A percentile compares a stretch with the other conserved stretches of the same genome.
Conservation (phyloP, 2,797 vertebrate species). For the Micropoecilia bifurca region DNA sequence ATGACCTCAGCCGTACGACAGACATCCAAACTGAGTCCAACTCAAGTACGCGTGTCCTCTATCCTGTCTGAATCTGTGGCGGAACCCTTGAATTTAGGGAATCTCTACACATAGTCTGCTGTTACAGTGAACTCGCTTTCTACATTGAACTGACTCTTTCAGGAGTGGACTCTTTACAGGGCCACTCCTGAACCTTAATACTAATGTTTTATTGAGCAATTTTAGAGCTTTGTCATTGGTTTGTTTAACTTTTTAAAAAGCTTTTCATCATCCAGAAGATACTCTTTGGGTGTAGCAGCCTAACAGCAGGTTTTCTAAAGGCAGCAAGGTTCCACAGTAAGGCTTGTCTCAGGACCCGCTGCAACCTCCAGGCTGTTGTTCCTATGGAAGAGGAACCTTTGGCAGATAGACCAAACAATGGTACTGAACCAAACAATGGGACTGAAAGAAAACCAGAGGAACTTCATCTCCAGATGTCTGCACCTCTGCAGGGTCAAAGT, state of each 20-base stretch:
- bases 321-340: neutral
- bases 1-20: neutral
- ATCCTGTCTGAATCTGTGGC: neutral
- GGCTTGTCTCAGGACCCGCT: neutral
- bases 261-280: neutral
- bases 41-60: neutral
- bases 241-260: neutral
- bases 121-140: neutral
- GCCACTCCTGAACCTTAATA: neutral
- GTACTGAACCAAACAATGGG: neutral
- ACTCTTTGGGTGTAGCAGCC: neutral
- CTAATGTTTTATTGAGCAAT: neutral
- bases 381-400: neutral
- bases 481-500: neutral
- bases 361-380: neutral
- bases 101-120: neutral
- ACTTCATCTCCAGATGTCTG: neutral
- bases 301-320: neutral
- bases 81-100: neutral
- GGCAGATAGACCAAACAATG: neutral
- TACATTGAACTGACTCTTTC: neutral
- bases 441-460: neutral
- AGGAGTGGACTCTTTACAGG: neutral
- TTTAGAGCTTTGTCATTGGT: neutral
- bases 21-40: too few relatives aligned